phyloP scores from a whole-genome alignment of 2,113 vertebrate genomes.

The Polypterus senegalus region DNA sequence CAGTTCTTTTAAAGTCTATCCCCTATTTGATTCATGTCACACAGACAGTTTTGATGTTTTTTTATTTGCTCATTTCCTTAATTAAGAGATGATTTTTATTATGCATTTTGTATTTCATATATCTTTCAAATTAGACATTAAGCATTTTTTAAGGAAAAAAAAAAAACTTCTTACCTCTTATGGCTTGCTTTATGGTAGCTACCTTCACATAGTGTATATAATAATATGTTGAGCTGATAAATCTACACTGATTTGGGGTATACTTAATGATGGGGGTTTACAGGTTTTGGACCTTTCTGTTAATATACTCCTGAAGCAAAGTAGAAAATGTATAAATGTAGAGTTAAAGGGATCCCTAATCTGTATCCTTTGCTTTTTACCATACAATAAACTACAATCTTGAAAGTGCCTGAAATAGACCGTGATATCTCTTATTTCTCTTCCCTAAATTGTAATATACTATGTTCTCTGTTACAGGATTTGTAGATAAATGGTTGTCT shows the following conservation, averaged over 20 bases:
- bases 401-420: conserved; percentile 77
- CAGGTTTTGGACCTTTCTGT: conserved; percentile 48
- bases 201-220: conserved; percentile 47
- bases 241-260: conserved; percentile 37
- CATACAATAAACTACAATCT: conserved; percentile 80
- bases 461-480: no score
- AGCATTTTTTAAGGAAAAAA: conserved; percentile 29
- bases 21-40: conserved; percentile 15
- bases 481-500: no score
- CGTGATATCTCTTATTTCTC: conserved; percentile 32
- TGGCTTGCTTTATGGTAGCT: conserved; percentile 45
- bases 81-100: neutral
- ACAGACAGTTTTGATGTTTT: neutral
- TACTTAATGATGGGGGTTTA: conserved; percentile 42
- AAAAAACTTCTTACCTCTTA: conserved; percentile 40
- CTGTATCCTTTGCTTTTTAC: conserved; percentile 82
- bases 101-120: conserved; percentile 1
- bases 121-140: conserved; percentile 5
- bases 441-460: conserved; percentile 1
- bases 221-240: conserved; percentile 40
- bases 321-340: conserved; percentile 61
- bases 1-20: neutral
- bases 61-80: neutral
- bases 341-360: conserved; percentile 66
- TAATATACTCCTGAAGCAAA: conserved; percentile 41